Evolutionary conservation across 2,888 invertebrate genomes (phyloP).

Genomic region (Tachina fera): DNA sequence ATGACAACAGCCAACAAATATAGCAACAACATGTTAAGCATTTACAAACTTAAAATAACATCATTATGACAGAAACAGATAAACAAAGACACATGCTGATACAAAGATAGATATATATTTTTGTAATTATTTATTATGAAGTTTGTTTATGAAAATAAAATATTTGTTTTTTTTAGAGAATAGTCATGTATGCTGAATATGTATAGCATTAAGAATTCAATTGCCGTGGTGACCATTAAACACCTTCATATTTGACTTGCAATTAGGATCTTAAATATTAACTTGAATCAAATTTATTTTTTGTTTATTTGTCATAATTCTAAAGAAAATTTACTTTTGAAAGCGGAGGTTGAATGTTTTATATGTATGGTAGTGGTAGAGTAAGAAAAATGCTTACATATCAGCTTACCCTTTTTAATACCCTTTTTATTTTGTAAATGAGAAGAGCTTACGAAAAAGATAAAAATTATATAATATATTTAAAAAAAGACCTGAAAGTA

Average conservation of each 20-base stretch:
- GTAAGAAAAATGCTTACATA: no score
- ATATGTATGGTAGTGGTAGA: no score
- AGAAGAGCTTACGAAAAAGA: no score
- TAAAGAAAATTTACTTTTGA: no score
- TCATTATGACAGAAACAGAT: conserved; percentile 54
- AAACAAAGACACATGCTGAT: conserved; percentile 9
- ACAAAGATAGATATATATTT: no score
- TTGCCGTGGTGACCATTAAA: neutral
- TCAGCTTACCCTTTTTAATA: no score
- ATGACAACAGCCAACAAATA: conserved; percentile 13
- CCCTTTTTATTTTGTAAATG: no score
- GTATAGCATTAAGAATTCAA: neutral
- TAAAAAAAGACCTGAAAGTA: no score
- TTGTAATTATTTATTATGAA: no score
- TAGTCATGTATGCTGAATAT: neutral
- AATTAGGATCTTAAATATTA: neutral
- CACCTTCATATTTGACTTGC: neutral
- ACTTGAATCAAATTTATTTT: neutral
- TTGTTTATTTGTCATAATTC: neutral
- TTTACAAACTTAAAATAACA: conserved; percentile 44
- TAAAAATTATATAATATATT: no score
- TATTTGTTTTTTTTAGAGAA: neutral
- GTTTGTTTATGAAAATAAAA: neutral
- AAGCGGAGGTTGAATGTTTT: no score
- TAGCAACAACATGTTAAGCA: conserved; percentile 35